A percentile compares a stretch with the other conserved stretches of the same genome.
phyloP scores from a whole-genome alignment of 2,113 vertebrate genomes.

The Ia io region DNA sequence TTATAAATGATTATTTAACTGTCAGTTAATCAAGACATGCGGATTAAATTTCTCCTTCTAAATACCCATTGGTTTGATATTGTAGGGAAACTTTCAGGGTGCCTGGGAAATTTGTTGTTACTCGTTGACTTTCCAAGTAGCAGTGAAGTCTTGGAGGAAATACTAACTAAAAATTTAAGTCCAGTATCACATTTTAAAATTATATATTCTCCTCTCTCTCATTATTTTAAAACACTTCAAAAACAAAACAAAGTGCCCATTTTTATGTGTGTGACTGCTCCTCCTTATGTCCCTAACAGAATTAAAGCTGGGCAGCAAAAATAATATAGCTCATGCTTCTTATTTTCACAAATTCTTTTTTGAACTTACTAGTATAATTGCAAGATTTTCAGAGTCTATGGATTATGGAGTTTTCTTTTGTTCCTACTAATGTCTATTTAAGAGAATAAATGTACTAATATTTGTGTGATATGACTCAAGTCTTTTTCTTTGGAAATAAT shows the following conservation, averaged over 20 bases:
- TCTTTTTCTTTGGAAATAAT: conserved; percentile 11
- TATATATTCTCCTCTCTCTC: not conserved
- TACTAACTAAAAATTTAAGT: conserved; percentile 36
- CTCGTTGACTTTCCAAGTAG: not conserved
- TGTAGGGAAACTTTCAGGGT: conserved; percentile 14
- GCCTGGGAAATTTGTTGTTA: not conserved
- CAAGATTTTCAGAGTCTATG: conserved; percentile 12
- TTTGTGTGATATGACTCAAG: not conserved
- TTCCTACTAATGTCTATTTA: not conserved
- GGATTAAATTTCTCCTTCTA: conserved; percentile 35
- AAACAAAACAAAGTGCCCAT: conserved; percentile 38
- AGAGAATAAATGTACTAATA: not conserved
- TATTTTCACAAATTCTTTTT: conserved; percentile 21
- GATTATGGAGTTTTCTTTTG: conserved; percentile 29
- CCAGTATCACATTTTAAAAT: not conserved
- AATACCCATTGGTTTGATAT: conserved; percentile 36
- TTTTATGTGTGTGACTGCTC: not conserved
- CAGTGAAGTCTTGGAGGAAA: conserved; percentile 40
- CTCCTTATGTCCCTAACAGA: not conserved
- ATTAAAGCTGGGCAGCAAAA: conserved; percentile 20
- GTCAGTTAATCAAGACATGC: conserved; percentile 19
- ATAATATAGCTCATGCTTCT: not conserved
- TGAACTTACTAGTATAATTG: not conserved
- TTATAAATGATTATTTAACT: conserved; percentile 44
- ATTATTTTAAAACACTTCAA: conserved; percentile 6